These are phyloP conservation scores for Oryzias curvinotus DNA, from an alignment of 2,113 vertebrate species.

Conservation along the genomic window DNA sequence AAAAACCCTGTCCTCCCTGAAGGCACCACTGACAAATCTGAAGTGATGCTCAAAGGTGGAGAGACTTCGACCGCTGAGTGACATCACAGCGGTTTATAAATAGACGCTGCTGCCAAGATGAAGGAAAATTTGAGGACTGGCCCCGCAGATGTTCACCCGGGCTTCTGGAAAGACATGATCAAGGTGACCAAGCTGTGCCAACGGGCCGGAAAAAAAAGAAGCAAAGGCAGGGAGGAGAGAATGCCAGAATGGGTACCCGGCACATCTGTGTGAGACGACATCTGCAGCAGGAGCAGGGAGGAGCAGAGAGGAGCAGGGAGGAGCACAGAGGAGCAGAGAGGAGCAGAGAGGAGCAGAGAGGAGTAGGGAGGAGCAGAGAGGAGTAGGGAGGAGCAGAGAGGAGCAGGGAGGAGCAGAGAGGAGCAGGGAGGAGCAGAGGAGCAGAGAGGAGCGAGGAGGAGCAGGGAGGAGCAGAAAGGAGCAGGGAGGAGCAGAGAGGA, in stretches of 20 bases:
- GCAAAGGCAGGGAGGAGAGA: slow-evolving; percentile 2
- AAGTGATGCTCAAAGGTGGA: slow-evolving; percentile 39
- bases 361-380: slow-evolving; percentile 12
- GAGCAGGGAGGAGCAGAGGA: no score
- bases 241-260: slow-evolving; percentile 27
- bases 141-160: slow-evolving; percentile 29
- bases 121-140: slow-evolving; percentile 26
- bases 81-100: slow-evolving; percentile 69
- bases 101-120: slow-evolving; percentile 50
- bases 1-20: slow-evolving; percentile 36
- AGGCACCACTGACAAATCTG: slow-evolving; percentile 52
- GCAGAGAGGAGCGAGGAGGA: slow-evolving; percentile 8
- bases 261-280: background rate
- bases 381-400: slow-evolving; percentile 8
- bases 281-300: background rate
- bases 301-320: slow-evolving; percentile 12
- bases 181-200: slow-evolving; percentile 40
- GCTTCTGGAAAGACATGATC: slow-evolving; percentile 51
- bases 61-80: slow-evolving; percentile 54
- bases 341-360: slow-evolving; percentile 6
- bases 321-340: slow-evolving; percentile 9
- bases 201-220: slow-evolving; percentile 1
- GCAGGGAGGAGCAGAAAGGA: slow-evolving; percentile 5
- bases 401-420: slow-evolving; percentile 2
- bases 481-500: slow-evolving; percentile 10